Evolutionary conservation across 2,888 invertebrate species (phyloP), one percentile per base, ranked within the genome.

Genomic region (Nephrotoma flavescens): DNA sequence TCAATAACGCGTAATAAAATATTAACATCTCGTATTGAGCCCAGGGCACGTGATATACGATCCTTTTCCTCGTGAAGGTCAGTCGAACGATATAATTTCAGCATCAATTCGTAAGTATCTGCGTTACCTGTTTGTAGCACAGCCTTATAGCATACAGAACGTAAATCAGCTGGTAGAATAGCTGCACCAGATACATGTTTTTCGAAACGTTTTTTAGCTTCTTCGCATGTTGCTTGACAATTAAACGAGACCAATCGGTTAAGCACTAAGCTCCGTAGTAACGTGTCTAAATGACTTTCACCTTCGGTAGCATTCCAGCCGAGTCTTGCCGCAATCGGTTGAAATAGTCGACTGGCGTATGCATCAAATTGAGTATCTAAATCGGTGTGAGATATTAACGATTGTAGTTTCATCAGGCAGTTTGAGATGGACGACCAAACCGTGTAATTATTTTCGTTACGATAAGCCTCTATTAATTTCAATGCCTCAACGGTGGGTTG

Each of bases 41-140:
- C 98, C 87, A 98, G 93, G 5, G 97, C 95, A 87, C 96, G 93
- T 87, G 96, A 94, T 89, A 99, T 96, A 89, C 98, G 94, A 91
- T 97, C 97, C 91, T 97, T 97, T 91, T 99, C 98, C 92, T 98
- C 98, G 89, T 97, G 97, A 88, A 98, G 92, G 92, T 98, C 98
- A 6, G 96, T 95, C 86, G 95, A 94, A 88, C 96, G 94, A 92
- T 98, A 97, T 88, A 97, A 91, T 90, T 94, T 93, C 88, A 98
- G 92, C 94, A 98, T 95, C 57, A 95, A 94, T 86, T 96, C 93
- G 90, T 95, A 97, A 12, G 95, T 95, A 12, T 92, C 91, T 88
- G 94, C 94, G 90, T 96, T 96, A 19, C 95, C 95, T 86, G 93
- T 93, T 88, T 93, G 93, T 87, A 97, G 92, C 85, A 96, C 96